Conservation (phyloP, 2,888 invertebrate genomes). For the Watsonalla binaria region DNA sequence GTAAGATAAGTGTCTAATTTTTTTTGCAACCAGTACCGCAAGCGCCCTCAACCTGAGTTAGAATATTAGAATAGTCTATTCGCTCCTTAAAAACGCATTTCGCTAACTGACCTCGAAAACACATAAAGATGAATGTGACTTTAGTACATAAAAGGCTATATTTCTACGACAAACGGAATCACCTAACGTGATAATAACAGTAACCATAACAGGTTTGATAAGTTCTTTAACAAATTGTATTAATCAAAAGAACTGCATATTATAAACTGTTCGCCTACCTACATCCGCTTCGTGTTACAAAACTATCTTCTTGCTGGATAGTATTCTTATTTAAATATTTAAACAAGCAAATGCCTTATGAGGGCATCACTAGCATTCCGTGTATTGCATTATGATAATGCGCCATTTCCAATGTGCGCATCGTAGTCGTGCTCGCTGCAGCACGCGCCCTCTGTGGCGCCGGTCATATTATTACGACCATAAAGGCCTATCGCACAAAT, state of each 20-base stretch:
- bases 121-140: too few relatives aligned
- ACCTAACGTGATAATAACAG: too few relatives aligned
- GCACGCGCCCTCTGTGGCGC: conserved; percentile 59
- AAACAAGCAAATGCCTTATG: conserved; percentile 46
- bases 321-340: conserved; percentile 46
- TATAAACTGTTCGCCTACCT: conserved; percentile 6
- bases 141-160: too few relatives aligned
- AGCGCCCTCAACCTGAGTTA: too few relatives aligned
- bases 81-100: too few relatives aligned
- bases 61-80: too few relatives aligned
- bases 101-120: too few relatives aligned
- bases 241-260: conserved; percentile 16
- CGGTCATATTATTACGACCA: conserved; percentile 16
- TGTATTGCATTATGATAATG: conserved; percentile 72
- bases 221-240: too few relatives aligned
- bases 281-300: conserved; percentile 25
- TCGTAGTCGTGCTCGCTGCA: conserved; percentile 42
- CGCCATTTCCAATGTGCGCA: conserved; percentile 67
- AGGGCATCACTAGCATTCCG: conserved; percentile 64
- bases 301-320: conserved; percentile 35
- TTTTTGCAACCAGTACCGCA: too few relatives aligned
- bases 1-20: too few relatives aligned
- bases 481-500: conserved; percentile 20
- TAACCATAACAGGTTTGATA: too few relatives aligned
- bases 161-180: too few relatives aligned